Conservation (phyloP, 2,113 vertebrate genomes). For the Phaethon lepturus region DNA sequence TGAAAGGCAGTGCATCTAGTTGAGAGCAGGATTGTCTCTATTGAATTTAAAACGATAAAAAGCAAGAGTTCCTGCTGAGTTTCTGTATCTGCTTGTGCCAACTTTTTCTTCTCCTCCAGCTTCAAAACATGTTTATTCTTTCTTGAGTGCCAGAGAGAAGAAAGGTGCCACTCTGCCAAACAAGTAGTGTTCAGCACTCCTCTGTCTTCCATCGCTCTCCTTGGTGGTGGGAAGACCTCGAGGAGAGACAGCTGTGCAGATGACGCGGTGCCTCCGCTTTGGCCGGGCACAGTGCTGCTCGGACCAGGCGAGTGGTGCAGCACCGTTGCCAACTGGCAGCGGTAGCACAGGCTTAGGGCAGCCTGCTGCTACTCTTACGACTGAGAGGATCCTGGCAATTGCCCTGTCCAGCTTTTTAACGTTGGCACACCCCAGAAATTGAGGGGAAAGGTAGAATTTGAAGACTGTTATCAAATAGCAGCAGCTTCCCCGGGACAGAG, state of each 20-base stretch:
- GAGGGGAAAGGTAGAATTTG: not conserved
- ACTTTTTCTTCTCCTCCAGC: slow-evolving; percentile 32
- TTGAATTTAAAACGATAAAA: slow-evolving; percentile 48
- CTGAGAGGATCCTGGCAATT: not conserved
- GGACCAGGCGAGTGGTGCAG: rapidly evolving
- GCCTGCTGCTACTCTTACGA: not conserved
- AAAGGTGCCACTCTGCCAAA: not conserved
- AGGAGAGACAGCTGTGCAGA: not conserved
- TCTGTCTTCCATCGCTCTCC: not conserved
- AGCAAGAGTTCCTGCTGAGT: slow-evolving; percentile 23
- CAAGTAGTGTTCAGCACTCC: not conserved
- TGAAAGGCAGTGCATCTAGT: not conserved
- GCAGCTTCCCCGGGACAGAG: not conserved
- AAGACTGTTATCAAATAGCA: not conserved
- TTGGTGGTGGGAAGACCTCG: not conserved
- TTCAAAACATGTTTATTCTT: slow-evolving; percentile 55
- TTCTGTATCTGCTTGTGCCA: not conserved
- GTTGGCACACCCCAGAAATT: not conserved
- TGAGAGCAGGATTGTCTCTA: slow-evolving; percentile 4
- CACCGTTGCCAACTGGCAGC: not conserved
- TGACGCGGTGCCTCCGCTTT: not conserved
- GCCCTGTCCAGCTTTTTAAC: not conserved
- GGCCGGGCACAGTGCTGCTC: not conserved
- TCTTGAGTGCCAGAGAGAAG: not conserved
- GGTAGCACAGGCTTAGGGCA: not conserved